Evolutionary conservation across 2,797 vertebrate genomes (phyloP).

Genomic region (Myioborus miniatus): DNA sequence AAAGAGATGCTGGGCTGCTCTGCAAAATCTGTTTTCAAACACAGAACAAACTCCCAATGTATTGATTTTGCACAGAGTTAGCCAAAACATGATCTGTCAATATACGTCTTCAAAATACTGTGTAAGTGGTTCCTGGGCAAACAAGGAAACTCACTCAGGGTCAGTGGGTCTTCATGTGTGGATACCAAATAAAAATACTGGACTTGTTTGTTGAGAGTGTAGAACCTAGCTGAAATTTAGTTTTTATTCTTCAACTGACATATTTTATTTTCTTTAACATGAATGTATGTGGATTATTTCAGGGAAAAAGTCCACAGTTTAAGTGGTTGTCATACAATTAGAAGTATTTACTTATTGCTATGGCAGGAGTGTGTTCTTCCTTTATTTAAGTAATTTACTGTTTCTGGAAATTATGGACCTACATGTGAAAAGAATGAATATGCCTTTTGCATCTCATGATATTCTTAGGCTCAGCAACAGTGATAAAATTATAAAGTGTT

Average conservation of each 20-base stretch:
- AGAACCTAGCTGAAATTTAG: background rate
- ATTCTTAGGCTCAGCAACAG: background rate
- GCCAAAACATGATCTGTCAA: background rate
- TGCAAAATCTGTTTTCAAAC: background rate
- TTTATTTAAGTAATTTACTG: background rate
- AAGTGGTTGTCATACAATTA: background rate
- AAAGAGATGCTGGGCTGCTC: background rate
- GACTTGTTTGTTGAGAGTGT: background rate
- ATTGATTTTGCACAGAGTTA: background rate
- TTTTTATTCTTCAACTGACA: background rate
- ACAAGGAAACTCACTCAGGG: background rate
- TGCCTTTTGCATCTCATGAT: background rate
- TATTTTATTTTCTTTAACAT: background rate
- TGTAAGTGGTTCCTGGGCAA: background rate
- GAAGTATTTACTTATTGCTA: background rate
- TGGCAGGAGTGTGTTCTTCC: background rate
- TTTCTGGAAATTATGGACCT: background rate
- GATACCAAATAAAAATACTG: background rate
- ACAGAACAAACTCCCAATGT: background rate
- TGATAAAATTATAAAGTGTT: background rate
- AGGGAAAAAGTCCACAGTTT: background rate
- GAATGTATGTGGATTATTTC: background rate
- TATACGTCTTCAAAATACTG: background rate
- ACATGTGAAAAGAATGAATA: background rate
- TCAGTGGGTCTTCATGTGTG: background rate